These are phyloP conservation scores for Larimichthys crocea DNA, from an alignment of 2,113 vertebrate genomes.

Conservation along the genomic window DNA sequence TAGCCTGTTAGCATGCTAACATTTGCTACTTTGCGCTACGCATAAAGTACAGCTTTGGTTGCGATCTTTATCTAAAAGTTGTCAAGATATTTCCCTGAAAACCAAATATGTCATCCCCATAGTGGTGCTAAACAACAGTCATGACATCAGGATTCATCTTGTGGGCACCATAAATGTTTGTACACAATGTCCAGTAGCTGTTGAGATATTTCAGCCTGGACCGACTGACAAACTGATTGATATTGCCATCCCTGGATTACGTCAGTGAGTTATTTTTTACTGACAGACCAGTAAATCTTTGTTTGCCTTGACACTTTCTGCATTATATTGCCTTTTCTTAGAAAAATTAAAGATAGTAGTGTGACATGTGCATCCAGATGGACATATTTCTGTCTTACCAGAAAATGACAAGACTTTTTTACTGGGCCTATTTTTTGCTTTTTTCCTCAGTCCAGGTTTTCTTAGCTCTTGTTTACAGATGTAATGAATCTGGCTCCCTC, in stretches of 20 bases:
- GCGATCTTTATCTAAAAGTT: neutral
- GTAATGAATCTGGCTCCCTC: neutral
- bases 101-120: neutral
- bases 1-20: neutral
- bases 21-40: neutral
- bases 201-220: neutral
- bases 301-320: neutral
- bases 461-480: constrained; percentile 22
- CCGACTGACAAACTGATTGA: neutral
- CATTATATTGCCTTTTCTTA: neutral
- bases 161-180: neutral
- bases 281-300: neutral
- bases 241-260: neutral
- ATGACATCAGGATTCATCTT: neutral
- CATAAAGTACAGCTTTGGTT: too few relatives aligned
- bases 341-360: neutral
- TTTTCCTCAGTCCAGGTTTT: neutral
- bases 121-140: neutral
- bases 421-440: neutral
- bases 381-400: neutral
- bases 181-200: neutral
- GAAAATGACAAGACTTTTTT: neutral
- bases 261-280: neutral
- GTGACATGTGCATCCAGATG: constrained; percentile 11
- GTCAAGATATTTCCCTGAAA: neutral